Evolutionary conservation across 1,140 invertebrate genomes (phyloP).

Genomic region (Drosophila malerkotliana): DNA sequence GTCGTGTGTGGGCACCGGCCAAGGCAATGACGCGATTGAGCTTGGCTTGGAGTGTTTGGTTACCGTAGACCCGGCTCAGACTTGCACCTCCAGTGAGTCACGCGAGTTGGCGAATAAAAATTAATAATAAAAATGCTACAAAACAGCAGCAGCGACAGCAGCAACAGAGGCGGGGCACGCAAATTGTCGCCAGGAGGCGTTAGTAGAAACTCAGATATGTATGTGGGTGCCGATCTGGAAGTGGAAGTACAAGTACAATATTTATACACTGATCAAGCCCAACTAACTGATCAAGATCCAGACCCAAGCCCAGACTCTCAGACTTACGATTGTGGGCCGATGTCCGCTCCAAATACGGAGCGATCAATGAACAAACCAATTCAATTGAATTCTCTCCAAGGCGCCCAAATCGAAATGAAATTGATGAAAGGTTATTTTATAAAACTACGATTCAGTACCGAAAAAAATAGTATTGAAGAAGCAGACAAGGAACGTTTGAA

Average conservation of each 20-base stretch:
- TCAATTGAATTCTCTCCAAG: constrained; percentile 48
- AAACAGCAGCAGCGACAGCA: constrained; percentile 8
- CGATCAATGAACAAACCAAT: constrained; percentile 67
- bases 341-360: constrained; percentile 62
- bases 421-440: constrained; percentile 21
- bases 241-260: constrained; percentile 20
- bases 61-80: constrained; percentile 69
- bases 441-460: constrained; percentile 14
- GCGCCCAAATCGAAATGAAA: constrained; percentile 36
- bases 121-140: constrained; percentile 30
- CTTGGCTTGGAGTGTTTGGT: constrained; percentile 24
- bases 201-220: constrained; percentile 53
- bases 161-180: constrained; percentile 12
- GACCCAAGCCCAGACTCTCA: not conserved
- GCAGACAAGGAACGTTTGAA: constrained; percentile 2
- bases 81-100: constrained; percentile 54
- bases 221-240: constrained; percentile 60
- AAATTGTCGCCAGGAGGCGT: constrained; percentile 28
- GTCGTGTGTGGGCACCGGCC: constrained; percentile 54
- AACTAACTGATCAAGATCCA: constrained; percentile 23
- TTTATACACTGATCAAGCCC: constrained; percentile 32
- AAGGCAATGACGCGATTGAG: constrained; percentile 56
- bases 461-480: constrained; percentile 6
- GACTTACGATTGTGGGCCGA: constrained; percentile 38
- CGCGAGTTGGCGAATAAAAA: constrained; percentile 8